A percentile compares a stretch with the other conserved stretches of the same genome.
These are phyloP conservation scores for Sericinus montela DNA, from an alignment of 2,888 invertebrate genomes.

Conservation along the genomic window DNA sequence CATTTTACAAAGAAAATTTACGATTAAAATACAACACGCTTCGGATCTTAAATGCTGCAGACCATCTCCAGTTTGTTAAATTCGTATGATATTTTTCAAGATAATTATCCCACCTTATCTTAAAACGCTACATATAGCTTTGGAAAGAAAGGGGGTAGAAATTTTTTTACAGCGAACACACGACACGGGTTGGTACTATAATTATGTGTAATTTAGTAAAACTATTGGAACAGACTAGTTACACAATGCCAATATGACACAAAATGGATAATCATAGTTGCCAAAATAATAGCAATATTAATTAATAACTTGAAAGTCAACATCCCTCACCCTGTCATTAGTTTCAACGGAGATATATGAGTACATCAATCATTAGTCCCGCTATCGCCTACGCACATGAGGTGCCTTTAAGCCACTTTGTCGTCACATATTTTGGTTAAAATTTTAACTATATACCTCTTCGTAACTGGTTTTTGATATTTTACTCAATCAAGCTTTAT, in stretches of 20 bases:
- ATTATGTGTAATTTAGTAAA: neutral
- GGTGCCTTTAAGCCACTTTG: constrained; percentile 53
- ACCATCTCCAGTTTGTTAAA: no score
- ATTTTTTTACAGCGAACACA: no score
- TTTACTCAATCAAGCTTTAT: neutral
- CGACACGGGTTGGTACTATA: no score
- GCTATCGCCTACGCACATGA: constrained; percentile 65
- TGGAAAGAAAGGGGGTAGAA: no score
- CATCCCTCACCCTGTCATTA: constrained; percentile 73
- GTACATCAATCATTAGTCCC: constrained; percentile 74
- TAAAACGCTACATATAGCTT: no score
- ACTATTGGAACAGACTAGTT: constrained; percentile 12
- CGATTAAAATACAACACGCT: no score
- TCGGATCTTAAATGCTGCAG: no score
- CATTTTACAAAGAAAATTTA: no score
- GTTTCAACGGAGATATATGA: constrained; percentile 66
- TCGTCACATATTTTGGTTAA: constrained; percentile 52
- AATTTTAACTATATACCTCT: constrained; percentile 29
- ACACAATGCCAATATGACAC: constrained; percentile 25
- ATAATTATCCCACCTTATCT: no score
- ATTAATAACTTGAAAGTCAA: constrained; percentile 77
- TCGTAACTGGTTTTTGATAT: constrained; percentile 34
- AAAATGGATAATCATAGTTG: constrained; percentile 44
- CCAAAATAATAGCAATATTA: constrained; percentile 72
- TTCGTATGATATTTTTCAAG: no score